phyloP scores from a whole-genome alignment of 1,140 invertebrate species.

The Heliconius himera region DNA sequence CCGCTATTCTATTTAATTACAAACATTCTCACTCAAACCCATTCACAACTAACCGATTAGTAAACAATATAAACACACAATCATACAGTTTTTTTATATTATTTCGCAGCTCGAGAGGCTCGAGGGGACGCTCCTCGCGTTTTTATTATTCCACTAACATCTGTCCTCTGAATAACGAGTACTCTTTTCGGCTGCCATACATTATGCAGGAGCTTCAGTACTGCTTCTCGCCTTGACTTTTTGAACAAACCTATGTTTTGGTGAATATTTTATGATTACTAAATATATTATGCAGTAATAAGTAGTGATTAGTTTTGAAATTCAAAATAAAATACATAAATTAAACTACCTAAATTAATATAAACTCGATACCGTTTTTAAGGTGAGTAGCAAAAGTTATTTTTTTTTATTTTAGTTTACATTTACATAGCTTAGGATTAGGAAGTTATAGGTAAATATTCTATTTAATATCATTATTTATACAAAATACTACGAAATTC shows the following conservation, averaged over 20 bases:
- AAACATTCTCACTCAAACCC: too few species aligned
- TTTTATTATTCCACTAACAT: slow-evolving; percentile 15
- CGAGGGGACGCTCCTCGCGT: background rate
- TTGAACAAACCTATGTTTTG: background rate
- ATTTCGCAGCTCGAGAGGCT: background rate
- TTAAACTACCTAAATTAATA: too few species aligned
- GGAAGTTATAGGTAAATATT: too few species aligned
- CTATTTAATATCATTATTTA: too few species aligned
- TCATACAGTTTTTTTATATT: background rate
- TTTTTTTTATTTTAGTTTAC: too few species aligned
- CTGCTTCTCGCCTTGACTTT: background rate
- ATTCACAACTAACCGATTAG: background rate
- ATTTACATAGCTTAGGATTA: too few species aligned
- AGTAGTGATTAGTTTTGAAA: background rate
- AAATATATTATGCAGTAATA: too few species aligned
- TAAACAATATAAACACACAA: background rate
- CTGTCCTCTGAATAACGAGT: slow-evolving; percentile 8
- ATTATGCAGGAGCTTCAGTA: background rate
- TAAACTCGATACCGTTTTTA: too few species aligned
- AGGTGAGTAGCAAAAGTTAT: too few species aligned
- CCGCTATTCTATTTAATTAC: too few species aligned
- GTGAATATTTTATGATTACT: background rate
- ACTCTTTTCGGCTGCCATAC: background rate
- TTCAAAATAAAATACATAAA: too few species aligned
- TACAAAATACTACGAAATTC: too few species aligned